A percentile compares a stretch with the other conserved stretches of the same genome.
These are phyloP conservation scores for Catocala fraxini DNA, from an alignment of 2,888 invertebrate genomes.

Conservation along the genomic window DNA sequence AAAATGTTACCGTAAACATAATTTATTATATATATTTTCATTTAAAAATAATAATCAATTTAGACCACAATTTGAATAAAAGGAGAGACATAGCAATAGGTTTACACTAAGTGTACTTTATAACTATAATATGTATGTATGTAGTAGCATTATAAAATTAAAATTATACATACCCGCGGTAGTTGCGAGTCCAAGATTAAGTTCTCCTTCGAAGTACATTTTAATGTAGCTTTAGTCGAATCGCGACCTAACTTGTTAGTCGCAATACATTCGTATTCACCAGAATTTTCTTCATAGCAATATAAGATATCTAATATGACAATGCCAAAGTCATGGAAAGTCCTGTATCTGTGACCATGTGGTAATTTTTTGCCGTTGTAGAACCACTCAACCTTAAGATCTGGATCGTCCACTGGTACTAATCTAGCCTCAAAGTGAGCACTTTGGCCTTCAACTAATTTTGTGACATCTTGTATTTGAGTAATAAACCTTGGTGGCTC, in stretches of 20 bases:
- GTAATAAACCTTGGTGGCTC: slow-evolving; percentile 97
- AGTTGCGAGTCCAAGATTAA: slow-evolving; percentile 97
- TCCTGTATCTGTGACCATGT: slow-evolving; percentile 98
- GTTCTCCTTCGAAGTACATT: slow-evolving; percentile 95
- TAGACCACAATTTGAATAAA: not conserved
- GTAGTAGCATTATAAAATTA: not conserved
- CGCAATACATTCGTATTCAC: slow-evolving; percentile 97
- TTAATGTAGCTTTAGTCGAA: slow-evolving; percentile 93
- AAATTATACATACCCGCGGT: slow-evolving; percentile 90
- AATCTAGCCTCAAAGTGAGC: slow-evolving; percentile 97
- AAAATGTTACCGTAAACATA: not conserved
- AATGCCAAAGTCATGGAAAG: slow-evolving; percentile 99
- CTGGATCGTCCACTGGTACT: slow-evolving; percentile 97
- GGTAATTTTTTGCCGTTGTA: slow-evolving; percentile 97
- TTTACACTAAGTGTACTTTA: no score
- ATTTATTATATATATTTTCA: no score
- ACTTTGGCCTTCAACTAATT: slow-evolving; percentile 97
- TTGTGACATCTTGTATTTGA: slow-evolving; percentile 94
- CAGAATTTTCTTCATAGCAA: slow-evolving; percentile 98
- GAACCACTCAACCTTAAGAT: slow-evolving; percentile 98
- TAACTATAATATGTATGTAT: no score
- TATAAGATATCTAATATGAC: slow-evolving; percentile 98
- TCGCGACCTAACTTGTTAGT: slow-evolving; percentile 97
- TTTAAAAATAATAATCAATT: no score
- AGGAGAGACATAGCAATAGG: not conserved